phyloP scores from a whole-genome alignment of 2,888 invertebrate species.

The Magallana nippona region DNA sequence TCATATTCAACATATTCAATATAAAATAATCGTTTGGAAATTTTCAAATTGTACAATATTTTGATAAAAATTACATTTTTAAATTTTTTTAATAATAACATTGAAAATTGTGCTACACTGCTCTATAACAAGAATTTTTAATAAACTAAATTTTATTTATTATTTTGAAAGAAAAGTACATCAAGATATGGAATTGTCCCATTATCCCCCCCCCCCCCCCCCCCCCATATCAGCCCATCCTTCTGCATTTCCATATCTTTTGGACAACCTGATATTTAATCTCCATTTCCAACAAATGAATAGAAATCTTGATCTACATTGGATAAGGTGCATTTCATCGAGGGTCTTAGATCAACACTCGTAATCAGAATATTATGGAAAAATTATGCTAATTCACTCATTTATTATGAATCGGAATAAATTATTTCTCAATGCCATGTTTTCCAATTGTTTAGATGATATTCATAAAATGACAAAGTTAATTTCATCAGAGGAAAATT shows the following conservation, averaged over 20 bases:
- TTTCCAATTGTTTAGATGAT: constrained; percentile 22
- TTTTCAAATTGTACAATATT: too few species aligned
- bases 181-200: too few species aligned
- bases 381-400: constrained; percentile 19
- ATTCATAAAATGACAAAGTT: constrained; percentile 23
- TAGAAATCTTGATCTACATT: background rate
- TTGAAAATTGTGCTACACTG: too few species aligned
- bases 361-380: background rate
- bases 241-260: background rate
- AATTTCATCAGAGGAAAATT: background rate
- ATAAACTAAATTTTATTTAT: too few species aligned
- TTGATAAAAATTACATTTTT: too few species aligned
- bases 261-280: constrained; percentile 3
- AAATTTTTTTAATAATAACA: too few species aligned
- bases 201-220: too few species aligned
- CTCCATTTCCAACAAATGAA: background rate
- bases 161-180: too few species aligned
- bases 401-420: background rate
- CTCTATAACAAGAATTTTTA: too few species aligned
- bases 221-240: too few species aligned
- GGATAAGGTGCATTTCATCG: background rate
- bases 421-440: background rate
- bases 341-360: background rate
- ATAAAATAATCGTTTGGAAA: too few species aligned
- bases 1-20: too few species aligned